A percentile compares a stretch with the other conserved stretches of the same genome.
Evolutionary conservation across 2,888 invertebrate genomes (phyloP).

Genomic region (Orthosia incerta): DNA sequence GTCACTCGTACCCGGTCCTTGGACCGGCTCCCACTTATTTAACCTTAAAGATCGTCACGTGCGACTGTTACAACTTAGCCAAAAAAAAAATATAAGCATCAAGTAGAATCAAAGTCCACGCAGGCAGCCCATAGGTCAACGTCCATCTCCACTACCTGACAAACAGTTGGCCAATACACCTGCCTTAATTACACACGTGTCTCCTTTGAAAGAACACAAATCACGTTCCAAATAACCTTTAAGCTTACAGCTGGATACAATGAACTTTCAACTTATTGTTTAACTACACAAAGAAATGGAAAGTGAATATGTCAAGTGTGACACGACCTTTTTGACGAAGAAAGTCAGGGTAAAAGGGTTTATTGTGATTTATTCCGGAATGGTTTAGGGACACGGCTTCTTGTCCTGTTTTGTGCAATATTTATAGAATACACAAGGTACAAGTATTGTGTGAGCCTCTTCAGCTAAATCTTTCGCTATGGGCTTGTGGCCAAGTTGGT

Average conservation of each 20-base stretch:
- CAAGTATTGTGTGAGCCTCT: too few relatives aligned
- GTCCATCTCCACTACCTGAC: not conserved
- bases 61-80: not conserved
- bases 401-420: too few relatives aligned
- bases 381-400: not conserved
- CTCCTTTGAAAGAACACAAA: not conserved
- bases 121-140: not conserved
- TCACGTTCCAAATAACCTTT: constrained; percentile 15
- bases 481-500: too few relatives aligned
- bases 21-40: not conserved
- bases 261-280: constrained; percentile 45
- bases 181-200: constrained; percentile 1
- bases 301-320: constrained; percentile 16
- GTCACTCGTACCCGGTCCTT: not conserved
- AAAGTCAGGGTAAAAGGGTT: constrained; percentile 23
- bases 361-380: not conserved
- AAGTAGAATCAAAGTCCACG: not conserved
- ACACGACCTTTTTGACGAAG: constrained; percentile 5
- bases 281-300: constrained; percentile 38
- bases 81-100: not conserved
- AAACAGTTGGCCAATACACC: constrained; percentile 3
- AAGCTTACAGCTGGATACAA: constrained; percentile 4
- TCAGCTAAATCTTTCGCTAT: too few relatives aligned
- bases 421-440: too few relatives aligned
- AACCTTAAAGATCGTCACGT: not conserved